A percentile compares a stretch with the other conserved stretches of the same genome.
Evolutionary conservation across 2,888 invertebrate species (phyloP).

Genomic region (Darwinula stevensoni): DNA sequence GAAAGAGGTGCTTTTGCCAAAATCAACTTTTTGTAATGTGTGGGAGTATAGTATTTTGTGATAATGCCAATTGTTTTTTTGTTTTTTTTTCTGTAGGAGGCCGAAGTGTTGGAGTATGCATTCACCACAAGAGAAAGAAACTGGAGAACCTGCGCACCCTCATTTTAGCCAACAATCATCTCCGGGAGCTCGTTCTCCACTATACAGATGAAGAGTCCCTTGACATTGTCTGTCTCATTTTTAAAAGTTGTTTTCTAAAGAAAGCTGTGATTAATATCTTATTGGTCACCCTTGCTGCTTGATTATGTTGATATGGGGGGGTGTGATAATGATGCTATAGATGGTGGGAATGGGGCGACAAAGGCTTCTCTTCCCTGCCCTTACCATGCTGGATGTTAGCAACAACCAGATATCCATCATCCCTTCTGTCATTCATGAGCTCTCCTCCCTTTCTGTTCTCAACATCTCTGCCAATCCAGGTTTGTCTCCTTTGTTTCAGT

Average conservation of each 20-base stretch:
- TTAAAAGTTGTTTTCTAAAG: no score
- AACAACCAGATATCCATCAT: constrained; percentile 50
- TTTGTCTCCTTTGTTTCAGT: constrained; percentile 11
- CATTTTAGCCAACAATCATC: constrained; percentile 53
- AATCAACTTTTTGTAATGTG: no score
- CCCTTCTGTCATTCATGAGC: constrained; percentile 51
- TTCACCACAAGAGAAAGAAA: constrained; percentile 49
- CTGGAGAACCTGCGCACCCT: constrained; percentile 51
- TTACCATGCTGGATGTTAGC: constrained; percentile 81
- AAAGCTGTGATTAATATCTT: no score
- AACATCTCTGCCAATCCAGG: constrained; percentile 61
- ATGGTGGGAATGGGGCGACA: constrained; percentile 13
- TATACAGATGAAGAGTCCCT: constrained; percentile 5
- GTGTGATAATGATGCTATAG: no score
- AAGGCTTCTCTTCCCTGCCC: constrained; percentile 58
- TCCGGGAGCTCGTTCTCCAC: constrained; percentile 35
- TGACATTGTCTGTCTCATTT: no score
- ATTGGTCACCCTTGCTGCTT: no score
- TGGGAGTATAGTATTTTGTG: no score
- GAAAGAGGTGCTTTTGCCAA: no score
- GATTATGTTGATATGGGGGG: no score
- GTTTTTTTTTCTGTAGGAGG: background rate
- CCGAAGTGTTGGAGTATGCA: constrained; percentile 21
- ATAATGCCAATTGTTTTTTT: background rate
- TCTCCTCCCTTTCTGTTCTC: constrained; percentile 64